Evolutionary conservation across 2,113 vertebrate genomes (phyloP).

Genomic region (Plecturocebus donacophilus): DNA sequence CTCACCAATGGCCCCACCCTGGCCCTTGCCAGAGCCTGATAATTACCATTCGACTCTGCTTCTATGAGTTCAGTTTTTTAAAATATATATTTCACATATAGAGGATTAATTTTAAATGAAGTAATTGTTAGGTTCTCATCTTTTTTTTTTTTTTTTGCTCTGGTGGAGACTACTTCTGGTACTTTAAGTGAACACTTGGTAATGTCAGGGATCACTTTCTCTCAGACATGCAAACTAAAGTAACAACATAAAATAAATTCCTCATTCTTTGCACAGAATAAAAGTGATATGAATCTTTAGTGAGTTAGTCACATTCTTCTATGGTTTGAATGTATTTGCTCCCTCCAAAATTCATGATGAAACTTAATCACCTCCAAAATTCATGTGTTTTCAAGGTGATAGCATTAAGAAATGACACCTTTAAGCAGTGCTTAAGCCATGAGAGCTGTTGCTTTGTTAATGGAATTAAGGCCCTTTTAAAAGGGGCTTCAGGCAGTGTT

Average conservation of each 20-base stretch:
- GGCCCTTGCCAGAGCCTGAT: neutral
- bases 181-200: neutral
- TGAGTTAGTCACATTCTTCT: neutral
- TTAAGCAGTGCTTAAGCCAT: neutral
- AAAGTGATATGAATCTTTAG: neutral
- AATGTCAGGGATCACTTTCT: neutral
- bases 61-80: neutral
- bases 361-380: neutral
- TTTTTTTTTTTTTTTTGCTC: neutral
- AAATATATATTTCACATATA: too few relatives aligned
- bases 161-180: neutral
- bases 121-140: neutral
- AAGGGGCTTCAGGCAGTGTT: neutral
- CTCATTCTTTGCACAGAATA: neutral
- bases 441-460: too few relatives aligned
- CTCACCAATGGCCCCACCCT: fast-evolving
- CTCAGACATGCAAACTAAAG: neutral
- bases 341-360: neutral
- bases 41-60: neutral
- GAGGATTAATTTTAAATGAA: neutral
- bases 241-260: neutral
- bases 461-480: neutral
- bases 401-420: fast-evolving
- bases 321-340: neutral
- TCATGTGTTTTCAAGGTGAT: too few relatives aligned